These are phyloP conservation scores for Xerus rutilus DNA, from an alignment of 2,797 vertebrate genomes.

Conservation along the genomic window DNA sequence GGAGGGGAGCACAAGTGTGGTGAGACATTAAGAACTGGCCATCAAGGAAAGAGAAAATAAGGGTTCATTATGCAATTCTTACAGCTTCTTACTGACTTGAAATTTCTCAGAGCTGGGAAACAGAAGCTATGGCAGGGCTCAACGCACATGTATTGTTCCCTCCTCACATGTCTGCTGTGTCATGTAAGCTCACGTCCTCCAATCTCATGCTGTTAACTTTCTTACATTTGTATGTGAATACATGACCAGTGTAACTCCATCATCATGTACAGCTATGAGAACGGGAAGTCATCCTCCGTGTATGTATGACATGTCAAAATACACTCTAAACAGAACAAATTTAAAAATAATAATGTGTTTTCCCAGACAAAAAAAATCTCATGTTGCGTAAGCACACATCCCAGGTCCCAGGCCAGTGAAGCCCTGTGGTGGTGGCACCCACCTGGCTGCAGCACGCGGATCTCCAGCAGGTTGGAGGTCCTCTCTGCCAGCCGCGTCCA, in stretches of 20 bases:
- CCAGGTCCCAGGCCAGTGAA: neutral
- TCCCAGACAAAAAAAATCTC: no score
- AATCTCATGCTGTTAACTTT: neutral
- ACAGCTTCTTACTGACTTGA: rapidly evolving
- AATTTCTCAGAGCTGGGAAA: neutral
- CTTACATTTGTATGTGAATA: no score
- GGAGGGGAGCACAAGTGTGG: neutral
- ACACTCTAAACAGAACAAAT: no score
- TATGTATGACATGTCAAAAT: no score
- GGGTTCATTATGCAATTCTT: neutral
- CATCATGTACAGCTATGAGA: no score
- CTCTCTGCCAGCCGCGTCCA: conserved; percentile 95
- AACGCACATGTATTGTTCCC: rapidly evolving
- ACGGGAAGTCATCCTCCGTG: no score
- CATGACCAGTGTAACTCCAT: no score
- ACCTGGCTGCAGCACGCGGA: conserved; percentile 97
- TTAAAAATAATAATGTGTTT: no score
- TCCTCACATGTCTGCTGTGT: neutral
- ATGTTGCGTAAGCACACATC: no score
- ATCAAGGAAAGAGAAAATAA: neutral
- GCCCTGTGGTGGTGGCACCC: conserved; percentile 14
- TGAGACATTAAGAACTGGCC: neutral
- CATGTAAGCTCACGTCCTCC: neutral
- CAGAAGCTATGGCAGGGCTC: neutral
- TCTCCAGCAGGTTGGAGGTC: conserved; percentile 97